Evolutionary conservation across 2,113 vertebrate genomes (phyloP).

Genomic region (Formicarius rufipectus): DNA sequence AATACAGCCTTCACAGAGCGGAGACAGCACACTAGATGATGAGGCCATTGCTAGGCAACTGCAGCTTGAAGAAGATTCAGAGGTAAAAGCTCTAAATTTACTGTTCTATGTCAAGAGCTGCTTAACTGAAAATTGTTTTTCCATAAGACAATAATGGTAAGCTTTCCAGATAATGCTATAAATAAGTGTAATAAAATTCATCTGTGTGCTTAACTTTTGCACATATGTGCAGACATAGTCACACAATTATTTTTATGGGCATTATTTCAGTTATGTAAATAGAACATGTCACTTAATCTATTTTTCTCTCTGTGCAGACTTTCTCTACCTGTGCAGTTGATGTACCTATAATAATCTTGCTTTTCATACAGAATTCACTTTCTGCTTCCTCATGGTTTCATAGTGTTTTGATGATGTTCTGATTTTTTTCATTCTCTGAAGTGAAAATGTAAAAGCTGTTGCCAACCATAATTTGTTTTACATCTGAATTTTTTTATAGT

Average conservation of each 20-base stretch:
- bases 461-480: not conserved
- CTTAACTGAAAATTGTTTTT: not conserved
- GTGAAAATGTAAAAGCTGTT: not conserved
- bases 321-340: not conserved
- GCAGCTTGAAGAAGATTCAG: constrained; percentile 89
- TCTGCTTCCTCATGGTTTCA: not conserved
- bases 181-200: not conserved
- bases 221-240: not conserved
- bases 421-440: not conserved
- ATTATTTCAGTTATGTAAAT: not conserved
- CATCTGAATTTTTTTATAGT: not conserved
- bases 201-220: not conserved
- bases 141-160: not conserved
- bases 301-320: not conserved
- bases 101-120: not conserved
- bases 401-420: not conserved
- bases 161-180: not conserved
- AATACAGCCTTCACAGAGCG: constrained; percentile 75
- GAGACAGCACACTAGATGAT: constrained; percentile 77
- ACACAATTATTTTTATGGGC: not conserved
- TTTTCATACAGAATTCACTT: not conserved
- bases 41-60: constrained; percentile 87
- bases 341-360: not conserved
- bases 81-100: constrained; percentile 75
- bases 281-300: not conserved